These are phyloP conservation scores for Cosmorhoe ocellata DNA, from an alignment of 2,888 invertebrate genomes.

Conservation along the genomic window DNA sequence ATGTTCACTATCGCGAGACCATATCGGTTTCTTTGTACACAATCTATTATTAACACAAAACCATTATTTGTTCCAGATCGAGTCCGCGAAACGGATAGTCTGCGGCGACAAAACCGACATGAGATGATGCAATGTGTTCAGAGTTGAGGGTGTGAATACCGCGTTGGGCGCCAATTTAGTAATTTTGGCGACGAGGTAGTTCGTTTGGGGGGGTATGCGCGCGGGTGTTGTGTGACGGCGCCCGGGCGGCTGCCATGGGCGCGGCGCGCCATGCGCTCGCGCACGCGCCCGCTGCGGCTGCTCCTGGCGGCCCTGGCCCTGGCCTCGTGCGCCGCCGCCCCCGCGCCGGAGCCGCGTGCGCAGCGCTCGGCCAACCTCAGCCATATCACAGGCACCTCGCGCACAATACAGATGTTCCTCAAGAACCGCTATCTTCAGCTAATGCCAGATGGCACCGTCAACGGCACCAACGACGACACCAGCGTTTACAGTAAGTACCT, in stretches of 20 bases:
- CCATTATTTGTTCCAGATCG: conserved; percentile 71
- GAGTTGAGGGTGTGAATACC: conserved; percentile 23
- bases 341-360: conserved; percentile 83
- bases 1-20: conserved; percentile 24
- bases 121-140: conserved; percentile 34
- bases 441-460: conserved; percentile 92
- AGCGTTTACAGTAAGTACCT: conserved; percentile 91
- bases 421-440: conserved; percentile 92
- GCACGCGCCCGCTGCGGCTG: conserved; percentile 80
- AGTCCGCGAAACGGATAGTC: conserved; percentile 56
- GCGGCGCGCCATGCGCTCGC: conserved; percentile 79
- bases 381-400: conserved; percentile 89
- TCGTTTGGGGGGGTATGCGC: conserved; percentile 57
- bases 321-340: conserved; percentile 76
- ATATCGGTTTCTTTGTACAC: conserved; percentile 48
- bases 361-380: conserved; percentile 91
- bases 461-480: conserved; percentile 90
- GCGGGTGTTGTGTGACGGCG: conserved; percentile 73
- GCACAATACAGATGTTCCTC: conserved; percentile 92
- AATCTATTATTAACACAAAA: conserved; percentile 58
- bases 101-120: conserved; percentile 58
- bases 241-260: conserved; percentile 78
- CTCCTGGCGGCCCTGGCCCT: conserved; percentile 80
- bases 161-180: conserved; percentile 35
- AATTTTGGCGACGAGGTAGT: conserved; percentile 33